A percentile compares a stretch with the other conserved stretches of the same genome.
phyloP scores from a whole-genome alignment of 1,140 invertebrate genomes.

The Radopholus similis region DNA sequence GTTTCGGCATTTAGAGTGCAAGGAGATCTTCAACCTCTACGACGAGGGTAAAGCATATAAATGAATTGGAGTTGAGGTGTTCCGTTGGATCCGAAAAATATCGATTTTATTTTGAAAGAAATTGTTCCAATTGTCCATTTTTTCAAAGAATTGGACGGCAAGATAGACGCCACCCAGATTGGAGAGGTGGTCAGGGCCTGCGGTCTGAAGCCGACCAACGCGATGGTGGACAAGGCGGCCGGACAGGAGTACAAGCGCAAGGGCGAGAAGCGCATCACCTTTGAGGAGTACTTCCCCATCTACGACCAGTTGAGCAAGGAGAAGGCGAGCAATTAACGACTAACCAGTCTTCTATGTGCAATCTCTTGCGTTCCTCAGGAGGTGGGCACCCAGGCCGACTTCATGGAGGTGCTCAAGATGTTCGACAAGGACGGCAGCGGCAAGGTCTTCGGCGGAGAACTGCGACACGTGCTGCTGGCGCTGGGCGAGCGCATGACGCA shows the following conservation, averaged over 20 bases:
- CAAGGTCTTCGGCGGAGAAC: constrained; percentile 89
- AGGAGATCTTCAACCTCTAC: constrained; percentile 60
- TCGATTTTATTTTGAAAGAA: neutral
- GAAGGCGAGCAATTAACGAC: too few relatives aligned
- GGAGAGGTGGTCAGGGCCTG: constrained; percentile 58
- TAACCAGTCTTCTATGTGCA: neutral
- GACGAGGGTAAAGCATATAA: constrained; percentile 30
- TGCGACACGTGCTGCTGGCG: constrained; percentile 87
- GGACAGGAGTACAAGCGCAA: constrained; percentile 60
- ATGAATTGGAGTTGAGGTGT: too few relatives aligned
- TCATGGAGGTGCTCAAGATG: constrained; percentile 93
- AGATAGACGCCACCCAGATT: constrained; percentile 60
- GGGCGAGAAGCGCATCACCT: constrained; percentile 72
- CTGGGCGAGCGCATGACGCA: constrained; percentile 66
- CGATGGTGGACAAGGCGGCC: constrained; percentile 56
- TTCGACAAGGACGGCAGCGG: constrained; percentile 93
- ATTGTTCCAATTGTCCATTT: neutral
- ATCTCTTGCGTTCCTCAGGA: constrained; percentile 18
- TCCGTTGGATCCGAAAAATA: too few relatives aligned
- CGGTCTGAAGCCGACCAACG: constrained; percentile 59
- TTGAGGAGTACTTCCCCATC: constrained; percentile 97
- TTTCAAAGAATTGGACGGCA: constrained; percentile 58
- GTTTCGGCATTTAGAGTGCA: too few relatives aligned
- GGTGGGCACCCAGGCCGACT: constrained; percentile 92
- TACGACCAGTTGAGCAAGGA: constrained; percentile 91